Base-by-base conservation (phyloP, 1,140 invertebrate species). In the Apis florea region DNA sequence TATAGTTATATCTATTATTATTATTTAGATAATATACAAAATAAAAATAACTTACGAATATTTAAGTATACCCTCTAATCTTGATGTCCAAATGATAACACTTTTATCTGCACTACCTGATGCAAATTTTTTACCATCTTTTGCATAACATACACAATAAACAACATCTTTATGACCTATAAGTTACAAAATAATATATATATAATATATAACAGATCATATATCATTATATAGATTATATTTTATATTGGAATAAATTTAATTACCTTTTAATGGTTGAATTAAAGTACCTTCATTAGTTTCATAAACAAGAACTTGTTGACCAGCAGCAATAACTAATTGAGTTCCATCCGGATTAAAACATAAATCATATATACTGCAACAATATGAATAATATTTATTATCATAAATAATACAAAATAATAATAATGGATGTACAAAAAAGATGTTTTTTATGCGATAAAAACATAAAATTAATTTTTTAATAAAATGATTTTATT, bases 41-140 rank as follows among this genome's bases (percentile, higher is more conserved):
- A 58, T 40, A 40, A 67, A 67, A n/a, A 19, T n/a, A 54, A 95
- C 96, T 96, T 95, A 99, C 98, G 97, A 97, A 93, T 99, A 99
- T 95, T 99, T 99, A 15, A 99, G 94, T 88, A 99, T 96, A 49
- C 98, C 99, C 95, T 99, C 98, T 83, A 99, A 95, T 94, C 99
- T 98, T 58, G 96, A 97, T 21, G 97, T 99, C 99, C 99, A 99
- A 85, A 99, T 98, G 78, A 99, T 99, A 64, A 99, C 98, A 94
- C 97, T 97, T 94, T 99, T 99, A 92, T 99, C 99, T 11, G 98
- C 97, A 89, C 98, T 97, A 21, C 99, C 99, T 72, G 98, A 99
- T 4, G 99, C 99, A 96, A 99, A 99, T 88, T 97, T 96, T 92
- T 98, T 98, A 1, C 99, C 99, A 96, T 99, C 98, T 88, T 95